Evolutionary conservation across 2,797 vertebrate genomes (phyloP).

Genomic region (Anabas testudineus): DNA sequence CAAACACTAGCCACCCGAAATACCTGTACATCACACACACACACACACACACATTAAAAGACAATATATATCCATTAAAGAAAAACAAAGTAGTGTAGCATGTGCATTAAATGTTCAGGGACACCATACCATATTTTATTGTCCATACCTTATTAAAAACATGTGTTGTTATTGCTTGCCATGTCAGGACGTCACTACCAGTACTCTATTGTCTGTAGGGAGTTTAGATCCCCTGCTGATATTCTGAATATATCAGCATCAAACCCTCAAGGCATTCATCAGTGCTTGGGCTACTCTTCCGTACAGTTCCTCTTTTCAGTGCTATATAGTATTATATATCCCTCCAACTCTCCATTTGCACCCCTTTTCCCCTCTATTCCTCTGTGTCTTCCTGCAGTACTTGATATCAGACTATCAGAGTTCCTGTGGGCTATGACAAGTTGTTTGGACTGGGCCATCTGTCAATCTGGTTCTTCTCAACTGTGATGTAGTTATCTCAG

Average conservation of each 20-base stretch:
- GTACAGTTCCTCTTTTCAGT: not conserved
- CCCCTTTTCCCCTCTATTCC: conserved; percentile 8
- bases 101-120: too few relatives aligned
- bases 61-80: too few relatives aligned
- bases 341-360: conserved; percentile 18
- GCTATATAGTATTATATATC: conserved; percentile 4
- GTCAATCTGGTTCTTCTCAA: conserved; percentile 66
- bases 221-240: conserved; percentile 1
- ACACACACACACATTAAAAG: not conserved
- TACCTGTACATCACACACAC: conserved; percentile 82
- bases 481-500: conserved; percentile 74
- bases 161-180: too few relatives aligned
- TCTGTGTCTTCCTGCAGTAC: conserved; percentile 50
- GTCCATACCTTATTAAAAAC: too few relatives aligned
- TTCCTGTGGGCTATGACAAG: conserved; percentile 63
- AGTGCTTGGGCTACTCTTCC: conserved; percentile 9
- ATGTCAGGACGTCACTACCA: too few relatives aligned
- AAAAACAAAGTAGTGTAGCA: too few relatives aligned
- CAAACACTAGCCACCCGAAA: conserved; percentile 95
- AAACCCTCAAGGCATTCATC: too few relatives aligned
- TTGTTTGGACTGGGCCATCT: conserved; percentile 65
- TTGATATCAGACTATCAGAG: conserved; percentile 60
- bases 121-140: too few relatives aligned
- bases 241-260: too few relatives aligned
- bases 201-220: too few relatives aligned